Base-by-base conservation (phyloP, 2,113 vertebrate genomes). In the Coregonus clupeaformis region DNA sequence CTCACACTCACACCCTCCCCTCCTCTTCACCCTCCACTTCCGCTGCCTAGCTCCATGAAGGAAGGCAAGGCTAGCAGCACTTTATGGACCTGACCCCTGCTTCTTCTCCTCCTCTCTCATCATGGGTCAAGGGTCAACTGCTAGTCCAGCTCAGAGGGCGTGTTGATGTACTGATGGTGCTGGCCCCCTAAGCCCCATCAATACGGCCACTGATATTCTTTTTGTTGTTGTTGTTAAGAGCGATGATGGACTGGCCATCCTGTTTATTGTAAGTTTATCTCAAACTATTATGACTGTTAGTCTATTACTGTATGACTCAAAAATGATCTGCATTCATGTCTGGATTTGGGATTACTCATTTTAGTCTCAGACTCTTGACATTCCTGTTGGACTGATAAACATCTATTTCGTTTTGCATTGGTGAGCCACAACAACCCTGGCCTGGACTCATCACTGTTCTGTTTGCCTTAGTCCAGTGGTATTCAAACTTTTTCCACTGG, bases 41-140 rank as follows among this genome's bases (percentile, higher is more conserved):
- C 1, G 45, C 24, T 27, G 36, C 36, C 36, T 42, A 42, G 36
- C 36, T 42, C 18, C 12, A 45, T 20, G 3, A 18, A 20, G 60
- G 68, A 55, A 55, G 20, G 52, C 18, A 55, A 55, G 52, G 78
- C 81, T 18, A 71, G 60, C 22, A 65, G 86, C 84, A 78, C 82
- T 85, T 90, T 85, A 89, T 85, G 84, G 81, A 71, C 25, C 25
- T 90, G 86, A 90, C 88, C 89, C 80, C 84, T 36, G 71, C 74
- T 82, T 82, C 86, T 85, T 89, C 29, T 89, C 82, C 86, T 87
- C 77, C 47, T 73, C 78, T 20, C 3, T 82, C 69, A 77, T 30
- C 20, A 42, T 7, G 30, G 18, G 30, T 67, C 24, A 60, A 24
- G n/a, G 57, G 57, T 22, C 57, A 60, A 60, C 57, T 60, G 6